Conservation (phyloP, 2,797 vertebrate genomes). For the Sebastes aleutianus region DNA sequence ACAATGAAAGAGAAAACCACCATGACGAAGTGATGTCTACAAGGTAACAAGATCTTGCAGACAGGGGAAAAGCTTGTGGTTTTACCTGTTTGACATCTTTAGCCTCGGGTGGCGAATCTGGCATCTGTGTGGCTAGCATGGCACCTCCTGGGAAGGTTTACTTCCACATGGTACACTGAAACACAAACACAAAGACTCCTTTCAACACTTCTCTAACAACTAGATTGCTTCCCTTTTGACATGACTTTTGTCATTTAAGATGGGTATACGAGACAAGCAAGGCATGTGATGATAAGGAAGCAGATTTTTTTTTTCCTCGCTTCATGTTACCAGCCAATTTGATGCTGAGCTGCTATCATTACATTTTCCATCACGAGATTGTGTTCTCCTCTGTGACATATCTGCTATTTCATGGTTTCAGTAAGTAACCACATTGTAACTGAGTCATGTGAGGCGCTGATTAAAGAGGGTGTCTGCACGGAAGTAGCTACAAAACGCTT, state of each 20-base stretch:
- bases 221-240: background rate
- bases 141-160: slow-evolving; percentile 67
- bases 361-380: slow-evolving; percentile 44
- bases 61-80: background rate
- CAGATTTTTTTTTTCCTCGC: background rate
- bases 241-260: background rate
- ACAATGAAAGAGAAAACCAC: background rate
- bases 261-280: background rate
- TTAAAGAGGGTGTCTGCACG: slow-evolving; percentile 38
- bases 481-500: slow-evolving; percentile 47
- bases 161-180: slow-evolving; percentile 82
- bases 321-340: background rate
- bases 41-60: background rate
- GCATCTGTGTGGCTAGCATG: slow-evolving; percentile 89
- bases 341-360: background rate
- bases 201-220: background rate
- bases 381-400: slow-evolving; percentile 25
- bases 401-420: slow-evolving; percentile 36
- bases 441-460: slow-evolving; percentile 64
- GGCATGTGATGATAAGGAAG: slow-evolving; percentile 45
- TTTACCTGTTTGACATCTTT: slow-evolving; percentile 88
- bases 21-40: background rate
- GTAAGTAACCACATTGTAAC: slow-evolving; percentile 23
- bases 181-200: slow-evolving; percentile 38
- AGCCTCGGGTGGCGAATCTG: slow-evolving; percentile 79